These are phyloP conservation scores for Micronycteris hirsuta DNA, from an alignment of 2,113 vertebrate species.

Conservation along the genomic window DNA sequence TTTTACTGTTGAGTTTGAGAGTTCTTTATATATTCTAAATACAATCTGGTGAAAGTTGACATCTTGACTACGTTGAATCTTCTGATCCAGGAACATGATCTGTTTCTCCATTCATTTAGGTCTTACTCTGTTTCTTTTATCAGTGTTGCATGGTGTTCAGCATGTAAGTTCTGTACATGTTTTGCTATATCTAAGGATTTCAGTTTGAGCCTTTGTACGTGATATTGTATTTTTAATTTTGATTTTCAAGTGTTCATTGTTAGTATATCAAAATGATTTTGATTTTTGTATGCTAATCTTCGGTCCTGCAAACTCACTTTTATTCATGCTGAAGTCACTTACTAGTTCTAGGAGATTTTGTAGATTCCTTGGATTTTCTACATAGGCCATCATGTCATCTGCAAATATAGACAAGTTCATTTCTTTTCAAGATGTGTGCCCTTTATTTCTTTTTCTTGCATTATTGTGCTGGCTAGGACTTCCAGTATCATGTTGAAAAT, in stretches of 20 bases:
- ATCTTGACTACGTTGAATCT: not conserved
- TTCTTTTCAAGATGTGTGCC: not conserved
- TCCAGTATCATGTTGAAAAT: not conserved
- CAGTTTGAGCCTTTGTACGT: not conserved
- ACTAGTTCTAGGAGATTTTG: not conserved
- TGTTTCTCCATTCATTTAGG: not conserved
- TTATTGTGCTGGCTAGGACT: not conserved
- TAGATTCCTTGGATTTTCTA: not conserved
- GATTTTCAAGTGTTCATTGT: not conserved
- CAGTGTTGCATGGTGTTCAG: not conserved
- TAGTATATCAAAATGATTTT: not conserved
- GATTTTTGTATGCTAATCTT: not conserved
- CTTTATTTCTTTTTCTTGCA: not conserved
- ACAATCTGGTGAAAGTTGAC: not conserved
- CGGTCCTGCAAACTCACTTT: not conserved
- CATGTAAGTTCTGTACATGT: not conserved
- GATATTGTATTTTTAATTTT: not conserved
- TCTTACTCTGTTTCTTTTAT: not conserved
- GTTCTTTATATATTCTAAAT: not conserved
- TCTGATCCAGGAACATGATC: not conserved
- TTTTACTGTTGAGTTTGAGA: not conserved
- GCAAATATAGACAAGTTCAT: not conserved
- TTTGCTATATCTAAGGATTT: not conserved
- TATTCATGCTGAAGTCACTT: not conserved
- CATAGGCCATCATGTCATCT: not conserved